Evolutionary conservation across 2,797 vertebrate species (phyloP).

Genomic region (Sphenodon punctatus): DNA sequence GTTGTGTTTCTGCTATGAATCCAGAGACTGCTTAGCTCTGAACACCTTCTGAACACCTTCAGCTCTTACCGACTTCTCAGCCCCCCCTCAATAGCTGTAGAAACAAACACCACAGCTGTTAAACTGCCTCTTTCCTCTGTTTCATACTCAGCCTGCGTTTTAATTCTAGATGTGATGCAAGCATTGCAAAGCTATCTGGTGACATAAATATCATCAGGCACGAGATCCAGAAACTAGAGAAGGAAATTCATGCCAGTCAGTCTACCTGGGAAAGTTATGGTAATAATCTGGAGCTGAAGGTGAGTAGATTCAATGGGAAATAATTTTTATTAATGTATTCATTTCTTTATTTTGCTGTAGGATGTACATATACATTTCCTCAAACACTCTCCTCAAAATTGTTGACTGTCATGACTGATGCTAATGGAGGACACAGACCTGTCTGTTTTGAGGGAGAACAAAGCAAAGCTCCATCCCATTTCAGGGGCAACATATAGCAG

Average conservation of each 20-base stretch:
- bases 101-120: no score
- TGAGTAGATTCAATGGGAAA: conserved; percentile 54
- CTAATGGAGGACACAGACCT: fast-evolving
- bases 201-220: conserved; percentile 70
- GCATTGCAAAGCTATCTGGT: conserved; percentile 78
- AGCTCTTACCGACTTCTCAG: no score
- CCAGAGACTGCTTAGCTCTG: no score
- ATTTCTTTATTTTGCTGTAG: background rate
- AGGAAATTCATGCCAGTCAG: conserved; percentile 72
- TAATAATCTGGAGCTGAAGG: conserved; percentile 81
- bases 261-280: conserved; percentile 69
- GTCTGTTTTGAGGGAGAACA: no score
- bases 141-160: background rate
- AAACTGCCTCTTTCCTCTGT: no score
- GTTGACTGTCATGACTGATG: background rate
- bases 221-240: conserved; percentile 72
- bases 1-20: no score
- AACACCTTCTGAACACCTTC: no score
- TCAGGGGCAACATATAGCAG: no score
- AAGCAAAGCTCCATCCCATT: no score
- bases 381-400: background rate
- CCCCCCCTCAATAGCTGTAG: no score
- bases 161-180: conserved; percentile 82
- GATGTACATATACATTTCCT: background rate
- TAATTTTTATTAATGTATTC: background rate